A percentile compares a stretch with the other conserved stretches of the same genome.
Conservation (phyloP, 2,797 vertebrate species). For the Antrozous pallidus region DNA sequence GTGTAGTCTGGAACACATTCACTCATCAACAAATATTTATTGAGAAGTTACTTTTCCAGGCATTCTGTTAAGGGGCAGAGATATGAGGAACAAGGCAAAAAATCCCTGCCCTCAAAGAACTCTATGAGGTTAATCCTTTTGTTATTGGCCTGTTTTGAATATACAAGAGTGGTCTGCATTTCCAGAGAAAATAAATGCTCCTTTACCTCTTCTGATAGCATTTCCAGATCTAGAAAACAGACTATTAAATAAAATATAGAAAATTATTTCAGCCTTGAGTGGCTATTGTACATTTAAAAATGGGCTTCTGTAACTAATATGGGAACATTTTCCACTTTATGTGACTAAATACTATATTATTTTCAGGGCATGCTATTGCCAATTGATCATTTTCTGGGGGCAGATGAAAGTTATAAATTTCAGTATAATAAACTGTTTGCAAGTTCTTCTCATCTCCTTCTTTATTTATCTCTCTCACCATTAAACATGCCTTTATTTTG, state of each 20-base stretch:
- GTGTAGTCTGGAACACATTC: background rate
- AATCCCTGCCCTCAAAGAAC: background rate
- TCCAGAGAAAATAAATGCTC: background rate
- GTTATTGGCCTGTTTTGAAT: background rate
- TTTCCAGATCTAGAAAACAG: background rate
- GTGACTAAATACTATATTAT: background rate
- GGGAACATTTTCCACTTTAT: background rate
- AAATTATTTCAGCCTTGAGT: background rate
- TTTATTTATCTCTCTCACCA: background rate
- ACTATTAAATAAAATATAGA: conserved; percentile 3
- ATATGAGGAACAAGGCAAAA: background rate
- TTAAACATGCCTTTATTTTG: background rate
- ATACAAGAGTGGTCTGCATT: background rate
- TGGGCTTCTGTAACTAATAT: background rate
- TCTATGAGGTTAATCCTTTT: background rate
- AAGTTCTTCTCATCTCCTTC: background rate
- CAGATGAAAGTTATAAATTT: conserved; percentile 5
- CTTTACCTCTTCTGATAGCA: background rate
- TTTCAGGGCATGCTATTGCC: background rate
- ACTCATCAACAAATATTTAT: background rate
- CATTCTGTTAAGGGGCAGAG: background rate
- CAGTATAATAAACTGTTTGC: background rate
- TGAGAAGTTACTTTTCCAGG: background rate
- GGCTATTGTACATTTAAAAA: background rate
- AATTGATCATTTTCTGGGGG: background rate